Percentiles rank a stretch among this genome's conserved stretches.
Evolutionary conservation across 2,888 invertebrate species (phyloP).

Genomic region (Embidobia sp.): DNA sequence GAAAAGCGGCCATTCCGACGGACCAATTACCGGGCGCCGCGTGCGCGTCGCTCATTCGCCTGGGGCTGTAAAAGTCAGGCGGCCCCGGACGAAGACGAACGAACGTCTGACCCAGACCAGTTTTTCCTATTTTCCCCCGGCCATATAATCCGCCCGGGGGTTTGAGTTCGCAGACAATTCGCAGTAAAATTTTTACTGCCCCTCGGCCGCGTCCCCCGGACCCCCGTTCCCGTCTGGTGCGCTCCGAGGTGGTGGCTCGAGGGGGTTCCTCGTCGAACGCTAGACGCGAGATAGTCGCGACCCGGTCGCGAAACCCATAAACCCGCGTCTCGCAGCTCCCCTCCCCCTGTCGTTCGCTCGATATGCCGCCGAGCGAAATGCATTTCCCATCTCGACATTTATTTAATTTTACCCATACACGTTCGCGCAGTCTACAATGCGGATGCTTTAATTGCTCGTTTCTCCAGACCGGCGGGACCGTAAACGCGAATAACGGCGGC

Average conservation of each 20-base stretch:
- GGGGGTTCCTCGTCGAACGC: slow-evolving; percentile 69
- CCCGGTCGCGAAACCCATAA: slow-evolving; percentile 79
- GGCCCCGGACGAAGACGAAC: slow-evolving; percentile 52
- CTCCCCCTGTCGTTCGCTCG: slow-evolving; percentile 34
- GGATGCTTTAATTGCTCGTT: slow-evolving; percentile 67
- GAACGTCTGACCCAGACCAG: slow-evolving; percentile 78
- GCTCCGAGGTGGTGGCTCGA: slow-evolving; percentile 43
- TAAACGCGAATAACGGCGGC: slow-evolving; percentile 61
- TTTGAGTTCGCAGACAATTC: slow-evolving; percentile 80
- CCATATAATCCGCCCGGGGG: slow-evolving; percentile 76
- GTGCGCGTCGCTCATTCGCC: slow-evolving; percentile 18
- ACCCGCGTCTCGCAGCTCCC: slow-evolving; percentile 65
- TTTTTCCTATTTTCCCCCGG: slow-evolving; percentile 79
- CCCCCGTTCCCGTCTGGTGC: slow-evolving; percentile 60
- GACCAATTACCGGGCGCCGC: slow-evolving; percentile 47
- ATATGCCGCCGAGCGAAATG: slow-evolving; percentile 59
- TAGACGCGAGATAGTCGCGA: slow-evolving; percentile 69
- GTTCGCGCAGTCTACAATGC: slow-evolving; percentile 61
- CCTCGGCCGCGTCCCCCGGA: slow-evolving; percentile 66
- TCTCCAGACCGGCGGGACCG: slow-evolving; percentile 63
- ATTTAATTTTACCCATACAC: slow-evolving; percentile 67
- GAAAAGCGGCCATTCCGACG: slow-evolving; percentile 31
- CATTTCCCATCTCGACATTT: slow-evolving; percentile 66
- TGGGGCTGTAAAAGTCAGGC: slow-evolving; percentile 28
- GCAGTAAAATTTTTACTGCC: slow-evolving; percentile 81